A percentile compares a stretch with the other conserved stretches of the same genome.
phyloP scores from a whole-genome alignment of 2,797 vertebrate genomes.

The Micromesistius poutassou region DNA sequence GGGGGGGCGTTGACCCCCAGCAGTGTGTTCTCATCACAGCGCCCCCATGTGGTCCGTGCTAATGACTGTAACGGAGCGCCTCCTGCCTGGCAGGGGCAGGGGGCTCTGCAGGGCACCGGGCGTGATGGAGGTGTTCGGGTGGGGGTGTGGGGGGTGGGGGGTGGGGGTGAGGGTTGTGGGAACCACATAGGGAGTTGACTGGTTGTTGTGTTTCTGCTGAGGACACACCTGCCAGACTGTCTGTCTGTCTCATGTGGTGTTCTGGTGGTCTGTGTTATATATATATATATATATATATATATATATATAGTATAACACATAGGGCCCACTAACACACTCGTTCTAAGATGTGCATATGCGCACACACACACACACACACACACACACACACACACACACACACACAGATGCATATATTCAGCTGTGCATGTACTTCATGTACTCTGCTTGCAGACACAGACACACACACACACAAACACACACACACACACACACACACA shows the following conservation, averaged over 20 bases:
- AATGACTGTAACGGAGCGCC: constrained; percentile 61
- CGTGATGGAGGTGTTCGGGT: neutral
- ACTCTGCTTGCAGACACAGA: constrained; percentile 11
- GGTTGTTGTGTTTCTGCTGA: constrained; percentile 2
- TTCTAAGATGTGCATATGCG: neutral
- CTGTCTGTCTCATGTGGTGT: neutral
- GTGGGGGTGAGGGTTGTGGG: neutral
- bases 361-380: neutral
- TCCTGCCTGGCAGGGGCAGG: neutral
- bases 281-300: too few relatives aligned
- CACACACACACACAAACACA: constrained; percentile 13
- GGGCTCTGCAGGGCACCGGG: neutral
- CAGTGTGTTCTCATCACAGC: constrained; percentile 42
- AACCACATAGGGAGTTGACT: neutral
- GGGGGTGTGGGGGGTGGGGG: neutral
- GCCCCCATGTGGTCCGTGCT: constrained; percentile 57
- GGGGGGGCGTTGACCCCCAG: constrained; percentile 61
- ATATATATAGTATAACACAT: too few relatives aligned
- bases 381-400: constrained; percentile 1
- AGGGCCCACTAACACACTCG: neutral
- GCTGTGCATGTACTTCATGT: neutral
- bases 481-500: neutral
- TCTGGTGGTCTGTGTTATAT: too few relatives aligned
- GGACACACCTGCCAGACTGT: neutral
- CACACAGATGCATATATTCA: neutral